phyloP scores from a whole-genome alignment of 2,797 vertebrate genomes.

The Mastacembelus armatus region DNA sequence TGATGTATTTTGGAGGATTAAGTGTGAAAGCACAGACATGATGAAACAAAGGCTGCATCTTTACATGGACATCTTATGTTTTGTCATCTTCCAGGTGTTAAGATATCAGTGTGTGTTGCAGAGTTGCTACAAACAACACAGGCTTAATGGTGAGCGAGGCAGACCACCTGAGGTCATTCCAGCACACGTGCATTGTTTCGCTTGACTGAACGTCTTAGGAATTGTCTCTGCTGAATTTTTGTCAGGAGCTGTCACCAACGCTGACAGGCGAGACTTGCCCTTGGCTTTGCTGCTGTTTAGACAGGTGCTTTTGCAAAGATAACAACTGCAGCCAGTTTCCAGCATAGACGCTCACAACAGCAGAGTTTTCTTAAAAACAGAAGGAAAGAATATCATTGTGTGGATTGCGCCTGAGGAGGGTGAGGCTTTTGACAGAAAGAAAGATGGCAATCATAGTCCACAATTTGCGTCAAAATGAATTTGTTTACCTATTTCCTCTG shows the following conservation, averaged over 20 bases:
- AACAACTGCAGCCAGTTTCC: constrained; percentile 79
- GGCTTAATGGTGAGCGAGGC: constrained; percentile 28
- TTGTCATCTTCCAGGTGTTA: constrained; percentile 47
- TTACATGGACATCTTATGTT: constrained; percentile 25
- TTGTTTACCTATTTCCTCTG: constrained; percentile 56
- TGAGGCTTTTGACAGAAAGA: constrained; percentile 75
- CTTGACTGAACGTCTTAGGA: constrained; percentile 73
- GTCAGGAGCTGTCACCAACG: constrained; percentile 75
- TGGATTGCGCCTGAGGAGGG: constrained; percentile 63
- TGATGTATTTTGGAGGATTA: constrained; percentile 55
- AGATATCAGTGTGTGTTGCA: constrained; percentile 20
- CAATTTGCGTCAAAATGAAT: constrained; percentile 69
- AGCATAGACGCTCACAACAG: constrained; percentile 71
- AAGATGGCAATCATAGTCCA: constrained; percentile 57
- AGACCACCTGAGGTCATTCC: constrained; percentile 76
- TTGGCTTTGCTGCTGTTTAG: constrained; percentile 85
- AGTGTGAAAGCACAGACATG: constrained; percentile 48
- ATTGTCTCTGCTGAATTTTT: constrained; percentile 77
- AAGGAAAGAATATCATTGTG: constrained; percentile 77
- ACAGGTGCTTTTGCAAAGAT: constrained; percentile 87
- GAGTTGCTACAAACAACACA: constrained; percentile 43
- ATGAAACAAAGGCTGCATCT: constrained; percentile 47
- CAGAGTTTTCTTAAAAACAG: constrained; percentile 57
- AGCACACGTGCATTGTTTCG: constrained; percentile 76
- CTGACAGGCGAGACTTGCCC: constrained; percentile 82